A percentile compares a stretch with the other conserved stretches of the same genome.
Conservation (phyloP, 2,113 vertebrate genomes). For the Phoenicopterus ruber region DNA sequence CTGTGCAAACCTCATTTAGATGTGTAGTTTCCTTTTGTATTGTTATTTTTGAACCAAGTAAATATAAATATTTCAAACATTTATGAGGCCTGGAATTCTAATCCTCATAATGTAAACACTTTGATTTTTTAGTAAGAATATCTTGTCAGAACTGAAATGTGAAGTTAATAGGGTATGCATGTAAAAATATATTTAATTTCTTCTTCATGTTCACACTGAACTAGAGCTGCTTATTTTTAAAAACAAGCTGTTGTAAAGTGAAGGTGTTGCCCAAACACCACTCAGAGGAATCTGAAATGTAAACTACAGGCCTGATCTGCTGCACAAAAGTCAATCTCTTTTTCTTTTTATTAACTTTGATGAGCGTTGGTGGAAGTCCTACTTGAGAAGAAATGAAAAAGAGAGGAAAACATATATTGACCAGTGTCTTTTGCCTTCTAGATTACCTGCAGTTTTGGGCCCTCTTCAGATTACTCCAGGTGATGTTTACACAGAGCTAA, state of each 20-base stretch:
- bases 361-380: neutral
- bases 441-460: constrained; percentile 82
- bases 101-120: neutral
- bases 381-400: neutral
- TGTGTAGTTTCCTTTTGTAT: neutral
- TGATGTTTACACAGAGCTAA: constrained; percentile 84
- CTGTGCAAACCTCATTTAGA: neutral
- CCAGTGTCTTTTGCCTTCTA: constrained; percentile 55
- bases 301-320: neutral
- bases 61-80: neutral
- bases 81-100: neutral
- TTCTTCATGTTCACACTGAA: neutral
- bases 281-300: neutral
- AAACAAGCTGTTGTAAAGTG: neutral
- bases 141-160: neutral
- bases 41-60: neutral
- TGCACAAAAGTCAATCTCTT: neutral
- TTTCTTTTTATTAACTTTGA: neutral
- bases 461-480: constrained; percentile 81
- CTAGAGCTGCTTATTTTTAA: neutral
- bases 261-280: neutral
- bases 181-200: neutral
- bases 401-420: neutral
- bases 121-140: neutral
- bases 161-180: neutral